These are phyloP conservation scores for Cataglyphis cursor DNA, from an alignment of 2,888 invertebrate species.

Conservation along the genomic window DNA sequence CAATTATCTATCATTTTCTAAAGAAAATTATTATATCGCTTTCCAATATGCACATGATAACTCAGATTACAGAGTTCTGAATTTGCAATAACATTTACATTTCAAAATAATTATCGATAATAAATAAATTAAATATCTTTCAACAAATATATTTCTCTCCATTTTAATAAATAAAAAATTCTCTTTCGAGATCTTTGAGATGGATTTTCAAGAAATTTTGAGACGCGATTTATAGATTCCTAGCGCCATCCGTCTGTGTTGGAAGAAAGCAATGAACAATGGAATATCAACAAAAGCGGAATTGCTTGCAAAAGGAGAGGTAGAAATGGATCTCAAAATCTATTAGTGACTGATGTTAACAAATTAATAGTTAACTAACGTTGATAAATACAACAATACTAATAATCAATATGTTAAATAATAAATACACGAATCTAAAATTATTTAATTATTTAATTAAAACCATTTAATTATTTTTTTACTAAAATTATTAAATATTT, in stretches of 20 bases:
- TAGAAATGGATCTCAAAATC: background rate
- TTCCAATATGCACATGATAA: background rate
- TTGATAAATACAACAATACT: background rate
- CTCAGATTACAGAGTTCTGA: background rate
- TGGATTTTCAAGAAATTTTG: conserved; percentile 5
- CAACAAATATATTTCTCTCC: background rate
- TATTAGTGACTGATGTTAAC: conserved; percentile 19
- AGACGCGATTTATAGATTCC: background rate
- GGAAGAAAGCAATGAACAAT: background rate
- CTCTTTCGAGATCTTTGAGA: background rate
- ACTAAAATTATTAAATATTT: background rate
- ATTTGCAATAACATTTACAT: background rate
- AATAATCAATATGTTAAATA: background rate
- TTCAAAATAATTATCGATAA: background rate
- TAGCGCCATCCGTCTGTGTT: conserved; percentile 16
- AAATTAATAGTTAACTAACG: conserved; percentile 30
- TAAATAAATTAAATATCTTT: background rate
- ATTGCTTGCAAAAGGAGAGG: background rate
- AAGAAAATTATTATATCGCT: background rate
- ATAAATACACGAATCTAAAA: background rate
- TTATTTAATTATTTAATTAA: background rate
- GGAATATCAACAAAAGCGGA: background rate
- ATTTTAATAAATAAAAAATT: background rate
- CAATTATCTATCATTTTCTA: background rate
- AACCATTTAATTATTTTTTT: background rate